Conservation (phyloP, 2,797 vertebrate genomes). For the Platyrinchus mystaceus region DNA sequence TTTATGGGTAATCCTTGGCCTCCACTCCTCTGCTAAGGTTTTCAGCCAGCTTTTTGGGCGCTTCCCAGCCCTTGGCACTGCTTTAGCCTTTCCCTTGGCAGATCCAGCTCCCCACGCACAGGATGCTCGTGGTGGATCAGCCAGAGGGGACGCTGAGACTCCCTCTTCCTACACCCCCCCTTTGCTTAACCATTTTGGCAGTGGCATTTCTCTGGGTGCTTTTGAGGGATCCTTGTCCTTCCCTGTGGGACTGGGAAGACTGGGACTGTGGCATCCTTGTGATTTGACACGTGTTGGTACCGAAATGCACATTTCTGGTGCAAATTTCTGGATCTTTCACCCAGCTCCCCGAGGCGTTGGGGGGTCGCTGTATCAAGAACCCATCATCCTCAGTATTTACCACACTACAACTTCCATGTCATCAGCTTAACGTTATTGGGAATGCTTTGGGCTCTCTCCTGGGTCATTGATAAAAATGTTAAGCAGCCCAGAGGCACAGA, state of each 20-base stretch:
- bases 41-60: neutral
- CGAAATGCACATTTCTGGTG: neutral
- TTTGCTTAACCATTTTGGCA: neutral
- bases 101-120: neutral
- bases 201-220: neutral
- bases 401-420: constrained; percentile 1
- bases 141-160: neutral
- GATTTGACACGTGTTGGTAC: neutral
- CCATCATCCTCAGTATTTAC: neutral
- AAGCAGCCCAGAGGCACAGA: constrained; percentile 15
- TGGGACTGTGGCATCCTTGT: neutral
- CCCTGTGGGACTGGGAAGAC: neutral
- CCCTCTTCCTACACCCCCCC: neutral
- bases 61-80: neutral
- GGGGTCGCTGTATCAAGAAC: neutral
- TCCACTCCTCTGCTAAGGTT: neutral
- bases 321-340: neutral
- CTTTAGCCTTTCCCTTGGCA: neutral
- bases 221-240: neutral
- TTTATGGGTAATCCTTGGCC: neutral
- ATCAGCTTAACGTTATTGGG: constrained; percentile 3
- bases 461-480: constrained; percentile 45
- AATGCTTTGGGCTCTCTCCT: neutral
- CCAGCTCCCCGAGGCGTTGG: neutral
- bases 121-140: neutral